These are phyloP conservation scores for Dione vanillae DNA, from an alignment of 2,888 invertebrate species.

Conservation along the genomic window DNA sequence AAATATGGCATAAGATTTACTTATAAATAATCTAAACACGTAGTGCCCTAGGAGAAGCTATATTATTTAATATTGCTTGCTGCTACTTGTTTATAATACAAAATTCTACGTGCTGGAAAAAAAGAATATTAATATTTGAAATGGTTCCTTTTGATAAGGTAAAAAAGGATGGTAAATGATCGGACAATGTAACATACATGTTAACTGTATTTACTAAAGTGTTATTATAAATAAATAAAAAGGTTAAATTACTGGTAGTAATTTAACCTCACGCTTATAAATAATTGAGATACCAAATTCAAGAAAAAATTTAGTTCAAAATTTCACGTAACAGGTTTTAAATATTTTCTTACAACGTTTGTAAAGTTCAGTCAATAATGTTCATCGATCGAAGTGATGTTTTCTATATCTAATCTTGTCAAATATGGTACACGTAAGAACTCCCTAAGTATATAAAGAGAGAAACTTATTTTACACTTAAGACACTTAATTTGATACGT, in stretches of 20 bases:
- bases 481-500: neutral
- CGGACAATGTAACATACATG: too few relatives aligned
- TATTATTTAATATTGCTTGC: conserved; percentile 61
- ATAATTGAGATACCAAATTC: too few relatives aligned
- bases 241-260: too few relatives aligned
- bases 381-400: too few relatives aligned
- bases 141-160: too few relatives aligned
- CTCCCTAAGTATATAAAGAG: neutral
- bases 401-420: too few relatives aligned
- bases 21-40: conserved; percentile 54
- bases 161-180: too few relatives aligned
- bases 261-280: too few relatives aligned
- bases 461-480: neutral
- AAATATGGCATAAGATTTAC: conserved; percentile 44
- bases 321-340: neutral
- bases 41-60: conserved; percentile 55
- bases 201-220: too few relatives aligned
- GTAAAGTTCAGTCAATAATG: too few relatives aligned
- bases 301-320: neutral
- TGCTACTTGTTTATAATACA: conserved; percentile 54
- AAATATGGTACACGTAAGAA: too few relatives aligned
- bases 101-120: conserved; percentile 34
- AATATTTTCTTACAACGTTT: neutral
- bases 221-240: too few relatives aligned
- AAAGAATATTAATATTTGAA: conserved; percentile 6